Evolutionary conservation across 2,113 vertebrate genomes (phyloP), one percentile per base, ranked within the genome.

Genomic region (Etheostoma cragini): DNA sequence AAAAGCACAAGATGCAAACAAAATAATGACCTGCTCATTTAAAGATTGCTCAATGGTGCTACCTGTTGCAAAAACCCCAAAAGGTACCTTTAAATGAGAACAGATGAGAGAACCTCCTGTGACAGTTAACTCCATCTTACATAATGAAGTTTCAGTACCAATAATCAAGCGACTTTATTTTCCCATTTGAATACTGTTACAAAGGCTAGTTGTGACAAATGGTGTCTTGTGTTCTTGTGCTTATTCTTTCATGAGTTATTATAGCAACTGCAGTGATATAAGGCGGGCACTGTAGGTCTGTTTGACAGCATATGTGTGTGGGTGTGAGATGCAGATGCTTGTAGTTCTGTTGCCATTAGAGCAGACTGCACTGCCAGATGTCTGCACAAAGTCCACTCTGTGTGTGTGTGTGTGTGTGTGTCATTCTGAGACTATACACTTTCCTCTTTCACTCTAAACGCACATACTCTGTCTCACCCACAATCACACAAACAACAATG

Each of bases 331-430:
- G 78, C 80, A 88, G 80, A 78, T 84, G 82, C 49, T 38, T 16
- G 11, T 70, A 75, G 80, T 82, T 87, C 60, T 84, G 78, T 81
- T 79, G 78, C 78, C 69, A 81, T 89, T 69, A 82, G 77, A 84
- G 60, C 76, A 81, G 70, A 76, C 79, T 64, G 70, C 14, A 46
- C 50, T 67, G 78, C 84, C 87, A 90, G 80, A 90, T 90, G 82
- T 81, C 74, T 78, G 76, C 49, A 78, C 61, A 38, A 72, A 80
- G 75, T n/a, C n/a, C n/a, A n/a, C n/a, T n/a, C n/a, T 26, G 49
- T 69, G 47, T 57, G 61, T 76, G 58, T 76, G 61, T 35, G 58
- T 68, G 35, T 56, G 62, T 73, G 61, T 77, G 63, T 66, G 60
- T 82, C 33, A 58, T 58, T 11, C 50, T 53, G 67, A 24, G 58